Base-by-base conservation (phyloP, 2,888 invertebrate species). In the Orthonychiurus folsomi region DNA sequence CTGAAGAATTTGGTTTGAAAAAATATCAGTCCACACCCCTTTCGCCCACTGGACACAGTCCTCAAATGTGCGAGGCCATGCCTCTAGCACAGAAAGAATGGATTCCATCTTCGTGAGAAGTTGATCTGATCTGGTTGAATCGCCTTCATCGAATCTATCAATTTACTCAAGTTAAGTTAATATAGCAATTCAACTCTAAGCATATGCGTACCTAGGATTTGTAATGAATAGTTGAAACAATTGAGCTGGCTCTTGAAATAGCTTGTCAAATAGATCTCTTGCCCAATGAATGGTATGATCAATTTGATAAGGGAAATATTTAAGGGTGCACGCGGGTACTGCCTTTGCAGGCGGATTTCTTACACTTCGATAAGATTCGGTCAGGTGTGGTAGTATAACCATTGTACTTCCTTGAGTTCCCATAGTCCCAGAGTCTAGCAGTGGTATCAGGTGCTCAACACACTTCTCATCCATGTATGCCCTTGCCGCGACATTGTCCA, bases 301-400 rank as follows among this genome's bases (percentile, higher is more conserved):
- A 75, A 99, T 99, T 50, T 95, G 94, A 78, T 97, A 96, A 12
- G 99, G 99, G 82, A 99, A 99, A 80, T 99, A 96, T 79, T 96
- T 96, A 69, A 97, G 80, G 0, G 97, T 97, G 78, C 97, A 97
- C 75, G 95, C 94, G 0, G 97, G 96, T 77, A 96, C 95, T 89
- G 93, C 93, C 80, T 95, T 96, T 80, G 99, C 97, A 0, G 97
- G 97, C 0, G 99, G 97, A 80, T 99, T 97, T 78, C 95, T 95
- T 0, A 95, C 94, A 0, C 81, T 80, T 76, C 94, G 92, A 81
- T 99, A 99, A 0, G 95, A 94, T 79, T 99, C 97, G 0, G 97
- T 97, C 61, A 95, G 79, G 79, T 89, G 88, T 5, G 99, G 99
- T 60, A 96, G 90, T 61, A 99, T 95, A 15, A 99, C 91, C 82